These are phyloP conservation scores for Ciconia stormi DNA, from an alignment of 2,113 vertebrate species.

Conservation along the genomic window DNA sequence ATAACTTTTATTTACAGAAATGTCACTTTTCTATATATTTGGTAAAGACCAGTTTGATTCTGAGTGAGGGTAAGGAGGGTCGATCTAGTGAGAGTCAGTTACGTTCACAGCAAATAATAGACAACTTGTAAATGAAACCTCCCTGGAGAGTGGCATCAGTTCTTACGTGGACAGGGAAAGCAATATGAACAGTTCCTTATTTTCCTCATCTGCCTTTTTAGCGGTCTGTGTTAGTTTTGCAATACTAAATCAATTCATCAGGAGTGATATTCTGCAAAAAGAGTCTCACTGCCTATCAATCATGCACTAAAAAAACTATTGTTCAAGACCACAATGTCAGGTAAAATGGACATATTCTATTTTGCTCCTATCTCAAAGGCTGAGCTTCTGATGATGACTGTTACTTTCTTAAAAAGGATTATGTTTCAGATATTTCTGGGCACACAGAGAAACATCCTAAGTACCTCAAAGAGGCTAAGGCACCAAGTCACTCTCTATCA, in stretches of 20 bases:
- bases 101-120: not conserved
- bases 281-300: not conserved
- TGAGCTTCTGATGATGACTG: not conserved
- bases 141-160: not conserved
- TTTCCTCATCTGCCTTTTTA: not conserved
- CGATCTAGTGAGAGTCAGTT: not conserved
- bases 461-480: not conserved
- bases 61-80: not conserved
- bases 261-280: not conserved
- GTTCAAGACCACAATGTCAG: not conserved
- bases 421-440: not conserved
- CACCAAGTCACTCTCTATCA: not conserved
- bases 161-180: not conserved
- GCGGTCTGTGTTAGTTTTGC: not conserved
- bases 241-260: not conserved
- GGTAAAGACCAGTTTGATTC: not conserved
- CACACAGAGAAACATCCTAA: not conserved
- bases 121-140: not conserved
- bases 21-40: not conserved
- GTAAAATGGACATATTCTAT: not conserved
- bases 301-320: not conserved
- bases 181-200: not conserved
- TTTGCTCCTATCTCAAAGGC: not conserved
- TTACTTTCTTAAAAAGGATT: not conserved
- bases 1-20: not conserved